Conservation (phyloP, 2,113 vertebrate species). For the Bos indicus region DNA sequence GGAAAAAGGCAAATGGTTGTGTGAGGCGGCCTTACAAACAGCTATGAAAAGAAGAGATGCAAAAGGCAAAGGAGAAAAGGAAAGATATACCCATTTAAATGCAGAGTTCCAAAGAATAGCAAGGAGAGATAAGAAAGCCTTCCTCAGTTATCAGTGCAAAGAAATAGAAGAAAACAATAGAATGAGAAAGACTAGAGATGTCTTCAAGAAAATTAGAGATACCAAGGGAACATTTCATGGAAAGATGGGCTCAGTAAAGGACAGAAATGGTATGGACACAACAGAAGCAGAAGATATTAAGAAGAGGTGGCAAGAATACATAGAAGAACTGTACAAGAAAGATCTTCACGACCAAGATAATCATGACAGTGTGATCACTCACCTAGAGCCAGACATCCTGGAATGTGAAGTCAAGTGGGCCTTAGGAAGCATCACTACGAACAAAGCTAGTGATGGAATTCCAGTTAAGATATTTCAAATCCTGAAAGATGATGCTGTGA, state of each 20-base stretch:
- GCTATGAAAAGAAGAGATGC: background rate
- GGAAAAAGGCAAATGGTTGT: background rate
- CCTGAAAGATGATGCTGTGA: background rate
- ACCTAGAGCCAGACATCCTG: background rate
- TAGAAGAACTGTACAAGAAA: background rate
- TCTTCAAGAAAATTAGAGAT: background rate
- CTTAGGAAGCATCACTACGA: background rate
- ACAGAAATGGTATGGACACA: background rate
- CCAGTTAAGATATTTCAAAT: background rate
- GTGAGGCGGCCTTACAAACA: background rate
- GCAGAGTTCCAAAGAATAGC: background rate
- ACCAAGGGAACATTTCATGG: background rate
- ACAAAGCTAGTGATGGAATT: background rate
- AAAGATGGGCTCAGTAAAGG: background rate
- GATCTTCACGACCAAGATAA: rapidly evolving
- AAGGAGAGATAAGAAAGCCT: background rate
- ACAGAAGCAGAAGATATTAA: background rate
- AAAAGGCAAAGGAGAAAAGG: background rate
- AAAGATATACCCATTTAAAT: background rate
- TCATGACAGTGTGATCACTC: background rate
- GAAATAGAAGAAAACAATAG: background rate
- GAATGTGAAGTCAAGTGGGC: background rate
- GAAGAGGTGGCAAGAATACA: background rate
- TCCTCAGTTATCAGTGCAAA: rapidly evolving
- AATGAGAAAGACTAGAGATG: background rate